A percentile compares a stretch with the other conserved stretches of the same genome.
Evolutionary conservation across 2,888 invertebrate genomes (phyloP).

Genomic region (Heliconius hortense): DNA sequence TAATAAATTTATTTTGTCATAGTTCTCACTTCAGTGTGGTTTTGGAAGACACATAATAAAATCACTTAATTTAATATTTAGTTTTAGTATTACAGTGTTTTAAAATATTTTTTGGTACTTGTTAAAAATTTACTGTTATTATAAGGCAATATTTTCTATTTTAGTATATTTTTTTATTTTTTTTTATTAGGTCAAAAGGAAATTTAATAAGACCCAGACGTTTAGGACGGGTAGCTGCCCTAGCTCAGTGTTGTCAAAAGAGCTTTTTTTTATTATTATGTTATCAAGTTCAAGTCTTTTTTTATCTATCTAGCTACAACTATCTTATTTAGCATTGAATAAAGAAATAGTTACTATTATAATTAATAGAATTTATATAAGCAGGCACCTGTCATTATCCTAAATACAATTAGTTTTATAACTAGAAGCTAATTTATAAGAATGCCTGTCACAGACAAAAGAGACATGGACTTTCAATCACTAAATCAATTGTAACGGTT

Average conservation of each 20-base stretch:
- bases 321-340: conserved; percentile 17
- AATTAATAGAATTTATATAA: conserved; percentile 3
- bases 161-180: not conserved
- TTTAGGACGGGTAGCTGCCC: not conserved
- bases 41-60: conserved; percentile 14
- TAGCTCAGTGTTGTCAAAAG: not conserved
- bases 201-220: not conserved
- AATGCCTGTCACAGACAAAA: not conserved
- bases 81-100: not conserved
- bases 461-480: conserved; percentile 13
- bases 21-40: not conserved
- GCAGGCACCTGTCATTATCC: conserved; percentile 28
- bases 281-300: not conserved
- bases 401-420: conserved; percentile 4
- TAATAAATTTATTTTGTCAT: not conserved
- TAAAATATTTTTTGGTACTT: not conserved
- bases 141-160: not conserved
- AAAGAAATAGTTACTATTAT: conserved; percentile 19
- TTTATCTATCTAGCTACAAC: not conserved
- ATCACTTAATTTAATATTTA: not conserved
- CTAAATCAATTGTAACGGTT: conserved; percentile 1
- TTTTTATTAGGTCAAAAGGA: not conserved
- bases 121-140: not conserved
- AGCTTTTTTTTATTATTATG: conserved; percentile 3
- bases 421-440: conserved; percentile 1